phyloP scores from a whole-genome alignment of 2,113 vertebrate species.

The Chunga burmeisteri region DNA sequence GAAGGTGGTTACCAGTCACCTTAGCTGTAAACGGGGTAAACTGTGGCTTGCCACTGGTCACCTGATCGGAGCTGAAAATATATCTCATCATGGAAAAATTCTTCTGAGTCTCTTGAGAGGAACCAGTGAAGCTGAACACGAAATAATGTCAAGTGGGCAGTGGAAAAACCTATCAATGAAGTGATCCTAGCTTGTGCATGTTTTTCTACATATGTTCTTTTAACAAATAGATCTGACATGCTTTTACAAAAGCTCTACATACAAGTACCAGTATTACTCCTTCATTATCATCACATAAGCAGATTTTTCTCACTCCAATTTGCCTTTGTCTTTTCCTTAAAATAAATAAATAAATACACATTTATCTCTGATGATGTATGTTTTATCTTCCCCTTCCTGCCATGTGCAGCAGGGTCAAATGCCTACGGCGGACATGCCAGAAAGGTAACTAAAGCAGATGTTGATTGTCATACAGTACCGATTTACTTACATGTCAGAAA shows the following conservation, averaged over 20 bases:
- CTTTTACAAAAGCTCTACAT: background rate
- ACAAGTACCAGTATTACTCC: background rate
- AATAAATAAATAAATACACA: background rate
- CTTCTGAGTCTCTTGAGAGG: background rate
- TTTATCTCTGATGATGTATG: background rate
- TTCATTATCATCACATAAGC: background rate
- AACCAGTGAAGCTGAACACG: background rate
- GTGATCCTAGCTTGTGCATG: background rate
- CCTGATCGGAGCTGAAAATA: background rate
- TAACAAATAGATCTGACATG: background rate
- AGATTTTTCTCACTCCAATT: background rate
- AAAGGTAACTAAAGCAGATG: background rate
- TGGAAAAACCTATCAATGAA: background rate
- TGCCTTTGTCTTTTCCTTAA: background rate
- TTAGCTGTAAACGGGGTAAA: fast-evolving
- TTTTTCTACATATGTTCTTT: background rate
- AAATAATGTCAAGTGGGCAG: background rate
- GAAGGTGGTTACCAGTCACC: background rate
- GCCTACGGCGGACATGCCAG: background rate
- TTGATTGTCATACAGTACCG: background rate
- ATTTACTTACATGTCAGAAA: slow-evolving; percentile 22
- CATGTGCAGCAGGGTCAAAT: background rate
- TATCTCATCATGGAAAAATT: background rate
- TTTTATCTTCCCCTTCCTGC: background rate
- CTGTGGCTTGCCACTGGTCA: background rate